Conservation (phyloP, 2,888 invertebrate genomes). For the Leptopilina drosophilae region DNA sequence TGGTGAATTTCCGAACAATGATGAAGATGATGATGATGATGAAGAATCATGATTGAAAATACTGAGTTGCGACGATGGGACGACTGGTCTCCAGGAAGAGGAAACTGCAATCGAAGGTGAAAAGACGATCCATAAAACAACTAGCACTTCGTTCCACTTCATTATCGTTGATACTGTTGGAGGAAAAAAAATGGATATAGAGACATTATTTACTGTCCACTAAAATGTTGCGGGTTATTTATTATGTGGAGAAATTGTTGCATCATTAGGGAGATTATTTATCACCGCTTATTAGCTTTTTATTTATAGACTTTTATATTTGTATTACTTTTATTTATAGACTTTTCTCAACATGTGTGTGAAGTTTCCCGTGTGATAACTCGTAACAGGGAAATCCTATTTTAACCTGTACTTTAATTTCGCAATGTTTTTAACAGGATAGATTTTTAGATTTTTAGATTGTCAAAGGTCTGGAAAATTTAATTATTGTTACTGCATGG, state of each 20-base stretch:
- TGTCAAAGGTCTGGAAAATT: too few species aligned
- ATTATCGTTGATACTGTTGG: constrained; percentile 28
- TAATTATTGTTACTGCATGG: too few species aligned
- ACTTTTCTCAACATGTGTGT: too few species aligned
- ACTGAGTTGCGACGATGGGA: constrained; percentile 58
- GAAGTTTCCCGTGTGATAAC: too few species aligned
- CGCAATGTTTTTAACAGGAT: too few species aligned
- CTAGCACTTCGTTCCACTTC: constrained; percentile 53
- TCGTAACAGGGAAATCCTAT: too few species aligned
- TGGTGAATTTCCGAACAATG: constrained; percentile 58
- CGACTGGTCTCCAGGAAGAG: constrained; percentile 68
- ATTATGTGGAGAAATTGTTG: too few species aligned
- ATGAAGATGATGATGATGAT: background rate
- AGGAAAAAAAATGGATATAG: background rate
- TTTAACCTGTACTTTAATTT: too few species aligned
- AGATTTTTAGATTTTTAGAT: too few species aligned
- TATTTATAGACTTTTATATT: background rate
- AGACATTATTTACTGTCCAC: background rate
- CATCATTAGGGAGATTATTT: background rate
- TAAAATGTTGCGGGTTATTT: background rate
- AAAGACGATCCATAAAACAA: constrained; percentile 43
- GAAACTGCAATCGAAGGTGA: constrained; percentile 59
- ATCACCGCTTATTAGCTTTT: background rate
- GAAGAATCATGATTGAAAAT: constrained; percentile 65
- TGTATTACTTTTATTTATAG: background rate